These are phyloP conservation scores for Gastrophysa polygoni DNA, from an alignment of 2,888 invertebrate genomes.

Conservation along the genomic window DNA sequence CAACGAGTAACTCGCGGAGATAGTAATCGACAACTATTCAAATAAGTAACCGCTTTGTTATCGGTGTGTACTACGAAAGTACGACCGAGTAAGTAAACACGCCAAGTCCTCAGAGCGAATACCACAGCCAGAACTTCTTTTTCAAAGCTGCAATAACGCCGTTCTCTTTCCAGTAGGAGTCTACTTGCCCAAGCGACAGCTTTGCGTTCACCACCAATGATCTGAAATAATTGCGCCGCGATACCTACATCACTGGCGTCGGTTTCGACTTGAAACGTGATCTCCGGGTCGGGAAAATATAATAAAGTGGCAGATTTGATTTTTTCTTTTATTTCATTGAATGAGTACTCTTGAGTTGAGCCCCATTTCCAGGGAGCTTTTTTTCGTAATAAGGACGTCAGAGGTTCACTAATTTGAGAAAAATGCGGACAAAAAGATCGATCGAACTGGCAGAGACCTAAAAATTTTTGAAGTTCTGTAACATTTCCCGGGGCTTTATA, in stretches of 20 bases:
- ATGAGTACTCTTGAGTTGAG: constrained; percentile 1
- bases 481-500: constrained; percentile 21
- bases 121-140: constrained; percentile 41
- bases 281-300: background rate
- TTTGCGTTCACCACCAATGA: background rate
- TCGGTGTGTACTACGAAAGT: constrained; percentile 40
- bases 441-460: constrained; percentile 18
- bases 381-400: constrained; percentile 6
- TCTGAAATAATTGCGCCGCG: background rate
- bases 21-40: constrained; percentile 38
- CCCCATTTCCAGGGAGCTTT: constrained; percentile 17
- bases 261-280: constrained; percentile 7
- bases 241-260: constrained; percentile 12
- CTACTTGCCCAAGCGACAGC: background rate
- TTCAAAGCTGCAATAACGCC: constrained; percentile 16
- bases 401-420: constrained; percentile 4
- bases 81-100: constrained; percentile 35
- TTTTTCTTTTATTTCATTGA: constrained; percentile 9
- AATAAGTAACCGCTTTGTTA: constrained; percentile 39
- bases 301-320: background rate
- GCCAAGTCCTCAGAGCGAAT: constrained; percentile 38
- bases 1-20: constrained; percentile 39
- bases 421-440: constrained; percentile 15
- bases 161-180: constrained; percentile 23
- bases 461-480: constrained; percentile 15